Percentiles rank a stretch among this genome's conserved stretches.
Conservation (phyloP, 2,888 invertebrate genomes). For the Leptopilina drosophilae region DNA sequence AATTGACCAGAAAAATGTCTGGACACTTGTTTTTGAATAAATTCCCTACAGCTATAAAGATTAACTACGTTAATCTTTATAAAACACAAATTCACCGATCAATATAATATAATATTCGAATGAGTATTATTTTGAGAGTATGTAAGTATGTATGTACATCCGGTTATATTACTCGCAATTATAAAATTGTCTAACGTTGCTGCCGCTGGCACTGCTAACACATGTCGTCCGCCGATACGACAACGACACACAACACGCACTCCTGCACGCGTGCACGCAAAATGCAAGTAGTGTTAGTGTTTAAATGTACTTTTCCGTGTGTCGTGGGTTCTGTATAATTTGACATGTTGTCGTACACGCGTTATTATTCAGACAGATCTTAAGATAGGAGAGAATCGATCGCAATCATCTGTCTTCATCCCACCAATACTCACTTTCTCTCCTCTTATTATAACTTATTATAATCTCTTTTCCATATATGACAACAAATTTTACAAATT, state of each 20-base stretch:
- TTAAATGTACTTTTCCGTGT: conserved; percentile 61
- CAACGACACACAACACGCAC: conserved; percentile 60
- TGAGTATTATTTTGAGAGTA: conserved; percentile 16
- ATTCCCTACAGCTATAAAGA: too few relatives aligned
- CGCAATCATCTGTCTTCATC: conserved; percentile 41
- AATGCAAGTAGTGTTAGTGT: conserved; percentile 46
- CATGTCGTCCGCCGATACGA: conserved; percentile 64
- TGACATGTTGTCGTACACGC: conserved; percentile 77
- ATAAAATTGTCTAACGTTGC: conserved; percentile 67
- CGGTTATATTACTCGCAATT: conserved; percentile 63
- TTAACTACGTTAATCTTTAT: too few relatives aligned
- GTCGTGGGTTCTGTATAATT: conserved; percentile 75
- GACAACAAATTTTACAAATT: too few relatives aligned
- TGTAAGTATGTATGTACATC: conserved; percentile 38
- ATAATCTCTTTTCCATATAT: not conserved
- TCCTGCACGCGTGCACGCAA: conserved; percentile 61
- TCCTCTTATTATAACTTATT: conserved; percentile 33
- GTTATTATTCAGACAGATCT: conserved; percentile 77
- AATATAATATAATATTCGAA: not conserved
- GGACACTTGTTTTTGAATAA: too few relatives aligned
- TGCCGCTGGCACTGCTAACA: conserved; percentile 64
- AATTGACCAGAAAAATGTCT: too few relatives aligned
- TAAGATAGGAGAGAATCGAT: conserved; percentile 68
- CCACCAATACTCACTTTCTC: conserved; percentile 44
- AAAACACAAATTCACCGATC: not conserved